Conservation (phyloP, 2,113 vertebrate species). For the Engraulis encrasicolus region DNA sequence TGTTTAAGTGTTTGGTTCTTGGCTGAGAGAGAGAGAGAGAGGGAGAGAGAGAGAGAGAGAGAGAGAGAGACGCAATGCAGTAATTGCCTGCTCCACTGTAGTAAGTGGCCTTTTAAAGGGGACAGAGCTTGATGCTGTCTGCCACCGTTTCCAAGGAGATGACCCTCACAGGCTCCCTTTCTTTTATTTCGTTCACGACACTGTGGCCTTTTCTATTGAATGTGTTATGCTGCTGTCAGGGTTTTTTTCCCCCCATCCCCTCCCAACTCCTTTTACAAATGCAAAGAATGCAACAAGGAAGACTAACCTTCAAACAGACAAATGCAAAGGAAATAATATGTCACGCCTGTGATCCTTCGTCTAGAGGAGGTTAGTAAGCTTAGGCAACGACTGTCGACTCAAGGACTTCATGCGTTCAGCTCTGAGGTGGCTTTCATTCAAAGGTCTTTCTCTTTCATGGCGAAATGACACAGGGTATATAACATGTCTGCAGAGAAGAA, state of each 20-base stretch:
- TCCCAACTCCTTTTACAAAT: neutral
- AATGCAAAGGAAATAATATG: neutral
- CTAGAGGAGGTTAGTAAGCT: no score
- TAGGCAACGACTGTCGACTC: no score
- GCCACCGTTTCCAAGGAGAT: slow-evolving; percentile 6
- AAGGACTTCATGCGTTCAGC: no score
- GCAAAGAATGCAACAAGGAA: neutral
- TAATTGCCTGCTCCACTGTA: neutral
- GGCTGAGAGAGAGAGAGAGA: no score
- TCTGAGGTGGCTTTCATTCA: no score
- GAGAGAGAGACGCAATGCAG: no score
- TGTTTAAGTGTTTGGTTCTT: no score
- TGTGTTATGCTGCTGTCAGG: neutral
- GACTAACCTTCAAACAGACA: neutral
- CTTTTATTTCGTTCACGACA: neutral
- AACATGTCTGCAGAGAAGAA: no score
- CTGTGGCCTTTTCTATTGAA: neutral
- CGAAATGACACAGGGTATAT: no score
- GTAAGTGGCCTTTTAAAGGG: neutral
- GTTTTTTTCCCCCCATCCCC: neutral
- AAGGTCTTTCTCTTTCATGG: no score
- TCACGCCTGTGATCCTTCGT: no score
- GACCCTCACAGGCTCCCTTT: neutral
- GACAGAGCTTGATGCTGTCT: neutral
- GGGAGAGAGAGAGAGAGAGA: no score